Conservation (phyloP, 2,797 vertebrate genomes). For the Acropternis orthonyx region DNA sequence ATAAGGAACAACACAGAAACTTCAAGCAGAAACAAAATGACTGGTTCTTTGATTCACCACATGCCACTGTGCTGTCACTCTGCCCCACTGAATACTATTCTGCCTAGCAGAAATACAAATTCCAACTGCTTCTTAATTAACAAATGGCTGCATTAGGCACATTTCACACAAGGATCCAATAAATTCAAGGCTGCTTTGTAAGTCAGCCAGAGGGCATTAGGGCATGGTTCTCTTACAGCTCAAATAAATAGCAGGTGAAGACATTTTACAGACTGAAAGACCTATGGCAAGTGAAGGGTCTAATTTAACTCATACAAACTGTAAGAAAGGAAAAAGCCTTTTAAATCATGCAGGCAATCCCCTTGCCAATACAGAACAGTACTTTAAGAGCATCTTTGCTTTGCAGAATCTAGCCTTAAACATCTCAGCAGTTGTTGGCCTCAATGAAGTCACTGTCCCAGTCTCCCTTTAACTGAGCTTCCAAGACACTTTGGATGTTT, state of each 20-base stretch:
- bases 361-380: conserved; percentile 17
- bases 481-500: not conserved
- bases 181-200: conserved; percentile 45
- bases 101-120: conserved; percentile 11
- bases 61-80: not conserved
- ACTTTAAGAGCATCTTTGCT: conserved; percentile 22
- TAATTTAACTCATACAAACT: conserved; percentile 26
- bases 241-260: conserved; percentile 52
- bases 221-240: conserved; percentile 12
- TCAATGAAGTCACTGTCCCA: not conserved
- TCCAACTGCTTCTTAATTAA: conserved; percentile 40
- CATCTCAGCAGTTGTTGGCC: not conserved
- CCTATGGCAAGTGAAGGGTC: conserved; percentile 2
- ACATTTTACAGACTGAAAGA: conserved; percentile 45
- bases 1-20: not conserved
- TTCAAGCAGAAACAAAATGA: not conserved
- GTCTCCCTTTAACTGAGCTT: not conserved
- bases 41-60: not conserved
- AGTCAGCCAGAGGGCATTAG: conserved; percentile 46
- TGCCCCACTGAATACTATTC: not conserved
- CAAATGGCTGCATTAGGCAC: conserved; percentile 41
- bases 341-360: conserved; percentile 48
- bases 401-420: conserved; percentile 1
- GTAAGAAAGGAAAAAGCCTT: conserved; percentile 44
- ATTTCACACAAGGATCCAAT: conserved; percentile 32